A percentile compares a stretch with the other conserved stretches of the same genome.
phyloP scores from a whole-genome alignment of 2,888 invertebrate species.

The Drosophila algonquin region DNA sequence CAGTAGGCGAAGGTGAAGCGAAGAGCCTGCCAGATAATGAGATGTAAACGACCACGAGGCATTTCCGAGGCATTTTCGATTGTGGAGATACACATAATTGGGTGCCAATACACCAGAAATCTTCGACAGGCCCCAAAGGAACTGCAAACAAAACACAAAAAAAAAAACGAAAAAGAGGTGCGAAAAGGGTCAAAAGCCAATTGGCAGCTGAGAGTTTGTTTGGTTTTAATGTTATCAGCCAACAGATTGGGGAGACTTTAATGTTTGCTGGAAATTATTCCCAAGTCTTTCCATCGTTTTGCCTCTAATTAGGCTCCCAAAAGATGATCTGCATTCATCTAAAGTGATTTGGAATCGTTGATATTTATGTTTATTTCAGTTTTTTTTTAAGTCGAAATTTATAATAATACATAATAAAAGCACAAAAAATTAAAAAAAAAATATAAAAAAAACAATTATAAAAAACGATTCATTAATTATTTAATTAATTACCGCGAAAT shows the following conservation, averaged over 20 bases:
- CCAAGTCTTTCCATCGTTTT: too few species aligned
- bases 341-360: too few species aligned
- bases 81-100: conserved; percentile 66
- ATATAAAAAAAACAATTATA: too few species aligned
- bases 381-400: too few species aligned
- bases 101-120: conserved; percentile 61
- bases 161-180: conserved; percentile 28
- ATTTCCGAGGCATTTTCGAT: conserved; percentile 29
- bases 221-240: conserved; percentile 8
- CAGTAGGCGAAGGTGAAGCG: conserved; percentile 77
- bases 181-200: conserved; percentile 41
- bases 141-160: conserved; percentile 3
- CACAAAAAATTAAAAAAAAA: too few species aligned
- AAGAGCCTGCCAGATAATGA: conserved; percentile 59
- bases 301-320: too few species aligned
- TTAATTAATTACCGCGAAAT: too few species aligned
- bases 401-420: too few species aligned
- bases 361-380: too few species aligned
- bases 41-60: conserved; percentile 61
- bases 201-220: conserved; percentile 25
- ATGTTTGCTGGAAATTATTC: too few species aligned
- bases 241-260: not conserved
- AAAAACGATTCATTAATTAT: too few species aligned
- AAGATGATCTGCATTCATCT: too few species aligned
- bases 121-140: conserved; percentile 29